Percentiles rank a stretch among this genome's conserved stretches.
phyloP scores from a whole-genome alignment of 2,797 vertebrate species.

The Cryptoprocta ferox region DNA sequence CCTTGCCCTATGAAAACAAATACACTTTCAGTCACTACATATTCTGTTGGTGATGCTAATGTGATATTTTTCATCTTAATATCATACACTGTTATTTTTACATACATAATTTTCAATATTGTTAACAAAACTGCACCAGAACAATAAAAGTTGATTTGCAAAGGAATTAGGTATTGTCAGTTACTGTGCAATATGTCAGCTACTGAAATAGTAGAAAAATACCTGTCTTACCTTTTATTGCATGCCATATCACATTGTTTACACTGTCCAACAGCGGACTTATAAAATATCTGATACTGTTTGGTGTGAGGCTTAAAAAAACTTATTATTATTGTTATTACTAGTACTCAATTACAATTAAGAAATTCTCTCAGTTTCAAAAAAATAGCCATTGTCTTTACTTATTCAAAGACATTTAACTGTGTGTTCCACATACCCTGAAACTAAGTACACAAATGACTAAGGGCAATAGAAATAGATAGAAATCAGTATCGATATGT shows the following conservation, averaged over 20 bases:
- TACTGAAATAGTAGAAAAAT: not conserved
- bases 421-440: not conserved
- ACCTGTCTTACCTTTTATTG: not conserved
- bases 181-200: not conserved
- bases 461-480: not conserved
- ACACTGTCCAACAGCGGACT: not conserved
- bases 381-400: constrained; percentile 17
- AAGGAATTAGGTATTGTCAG: not conserved
- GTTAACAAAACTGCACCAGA: not conserved
- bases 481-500: not conserved
- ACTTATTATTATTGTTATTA: constrained; percentile 10
- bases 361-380: constrained; percentile 28
- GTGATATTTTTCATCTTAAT: not conserved
- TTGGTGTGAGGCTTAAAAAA: not conserved
- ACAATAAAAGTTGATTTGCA: not conserved
- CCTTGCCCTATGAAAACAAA: not conserved
- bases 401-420: constrained; percentile 28
- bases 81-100: constrained; percentile 2
- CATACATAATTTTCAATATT: not conserved
- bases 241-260: not conserved
- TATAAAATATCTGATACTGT: not conserved
- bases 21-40: not conserved
- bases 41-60: not conserved
- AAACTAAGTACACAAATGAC: constrained; percentile 10
- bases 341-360: not conserved